Conservation (phyloP, 1,140 invertebrate species). For the Leptonema lineaticorne region DNA sequence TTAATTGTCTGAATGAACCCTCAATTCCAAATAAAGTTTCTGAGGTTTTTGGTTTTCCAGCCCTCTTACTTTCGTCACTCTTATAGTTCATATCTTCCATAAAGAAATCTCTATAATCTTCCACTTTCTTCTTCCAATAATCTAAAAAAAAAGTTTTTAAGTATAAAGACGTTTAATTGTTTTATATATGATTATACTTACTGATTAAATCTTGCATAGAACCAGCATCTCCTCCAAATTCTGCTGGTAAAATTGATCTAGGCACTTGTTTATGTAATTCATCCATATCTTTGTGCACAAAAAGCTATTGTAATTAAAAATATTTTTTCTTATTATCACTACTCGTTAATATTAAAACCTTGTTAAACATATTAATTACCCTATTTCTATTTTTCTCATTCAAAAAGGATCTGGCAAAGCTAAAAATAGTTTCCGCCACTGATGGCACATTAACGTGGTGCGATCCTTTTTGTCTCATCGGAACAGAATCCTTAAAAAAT, state of each 20-base stretch:
- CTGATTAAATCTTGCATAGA: conserved; percentile 49
- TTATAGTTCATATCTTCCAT: conserved; percentile 57
- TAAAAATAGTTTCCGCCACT: conserved; percentile 55
- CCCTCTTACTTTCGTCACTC: conserved; percentile 60
- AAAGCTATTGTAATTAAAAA: conserved; percentile 53
- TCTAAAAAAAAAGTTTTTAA: conserved; percentile 31
- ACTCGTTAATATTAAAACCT: conserved; percentile 56
- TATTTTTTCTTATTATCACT: background rate
- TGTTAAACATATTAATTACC: conserved; percentile 41
- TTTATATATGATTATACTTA: too few relatives aligned
- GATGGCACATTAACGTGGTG: conserved; percentile 57
- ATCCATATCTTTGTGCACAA: conserved; percentile 55
- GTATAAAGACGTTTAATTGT: too few relatives aligned
- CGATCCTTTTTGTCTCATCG: conserved; percentile 56
- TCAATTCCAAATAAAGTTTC: conserved; percentile 57
- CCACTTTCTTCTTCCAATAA: conserved; percentile 49
- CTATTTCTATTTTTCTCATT: conserved; percentile 53
- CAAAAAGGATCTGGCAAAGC: conserved; percentile 46
- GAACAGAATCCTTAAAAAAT: conserved; percentile 54
- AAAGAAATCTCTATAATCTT: conserved; percentile 49
- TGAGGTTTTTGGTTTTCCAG: conserved; percentile 54
- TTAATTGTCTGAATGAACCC: conserved; percentile 62
- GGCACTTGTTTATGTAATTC: conserved; percentile 53
- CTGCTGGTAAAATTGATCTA: conserved; percentile 55
- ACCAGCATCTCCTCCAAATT: conserved; percentile 59